Base-by-base conservation (phyloP, 2,888 invertebrate genomes). In the Phaedon cochleariae region DNA sequence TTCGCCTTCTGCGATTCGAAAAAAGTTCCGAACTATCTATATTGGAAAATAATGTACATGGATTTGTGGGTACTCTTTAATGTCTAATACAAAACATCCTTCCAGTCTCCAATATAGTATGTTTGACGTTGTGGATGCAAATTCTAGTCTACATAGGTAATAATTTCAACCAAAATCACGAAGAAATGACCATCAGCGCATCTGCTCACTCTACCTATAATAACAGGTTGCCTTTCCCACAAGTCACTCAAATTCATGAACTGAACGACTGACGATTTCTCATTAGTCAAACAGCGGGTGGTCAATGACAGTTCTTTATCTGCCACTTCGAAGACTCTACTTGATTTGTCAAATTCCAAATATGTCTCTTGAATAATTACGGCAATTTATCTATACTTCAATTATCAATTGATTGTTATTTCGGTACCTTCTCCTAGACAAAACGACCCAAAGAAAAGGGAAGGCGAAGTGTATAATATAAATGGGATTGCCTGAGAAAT, bases 231-330 rank as follows among this genome's bases (percentile, higher is more conserved):
- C 67, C 70, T 71, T 69, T 69, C 68, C 71, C 68, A 71, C 67
- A 68, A 69, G 68, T 69, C 71, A 67, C 64, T 70, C 70, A 70
- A 70, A 70, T 71, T 65, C 68, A 65, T 65, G 62, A 64, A 64
- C 63, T n/a, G 63, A 61, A 59, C 68, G 61, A 45, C 45, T 52
- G 68, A 69, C 37, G 59, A 71, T 69, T 71, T 71, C 68, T 70
- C 76, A 79, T 79, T 76, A 73, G 72, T 79, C 79, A 79, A 77
- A 53, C 78, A 71, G 75, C 74, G 62, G 79, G 79, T 70, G 70
- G 74, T 69, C 74, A 73, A 75, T 71, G 77, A 77, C 76, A 77
- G 74, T 72, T 72, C 72, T 69, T 73, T 73, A 74, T 76, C 76
- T 75, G 70, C 68, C 71, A 72, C 68, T 68, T 65, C 65, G 59